These are phyloP conservation scores for Onthophagus sagittarius DNA, from an alignment of 2,888 invertebrate species.

Conservation along the genomic window DNA sequence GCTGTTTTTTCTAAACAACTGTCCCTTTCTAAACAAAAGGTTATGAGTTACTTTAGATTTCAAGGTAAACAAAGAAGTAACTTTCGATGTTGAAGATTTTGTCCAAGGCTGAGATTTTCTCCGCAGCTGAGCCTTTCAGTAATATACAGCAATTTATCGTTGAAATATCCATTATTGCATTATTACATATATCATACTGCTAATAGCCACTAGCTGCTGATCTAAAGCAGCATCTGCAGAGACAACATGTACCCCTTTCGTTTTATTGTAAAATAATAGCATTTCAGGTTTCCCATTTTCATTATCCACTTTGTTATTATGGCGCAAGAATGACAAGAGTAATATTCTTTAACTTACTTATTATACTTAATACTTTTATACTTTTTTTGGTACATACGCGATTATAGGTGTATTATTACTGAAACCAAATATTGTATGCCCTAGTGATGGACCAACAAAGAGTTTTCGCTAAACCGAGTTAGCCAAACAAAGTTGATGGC, in stretches of 20 bases:
- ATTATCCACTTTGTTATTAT: constrained; percentile 3
- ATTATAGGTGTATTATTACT: neutral
- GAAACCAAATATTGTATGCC: constrained; percentile 2
- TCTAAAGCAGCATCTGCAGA: constrained; percentile 4
- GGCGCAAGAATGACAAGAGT: constrained; percentile 6
- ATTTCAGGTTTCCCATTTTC: constrained; percentile 17
- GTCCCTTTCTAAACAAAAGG: no score
- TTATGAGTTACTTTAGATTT: no score
- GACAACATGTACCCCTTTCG: no score
- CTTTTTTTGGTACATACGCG: constrained; percentile 13
- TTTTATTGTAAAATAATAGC: constrained; percentile 12
- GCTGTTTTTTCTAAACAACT: no score
- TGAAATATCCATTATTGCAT: constrained; percentile 16
- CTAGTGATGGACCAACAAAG: no score
- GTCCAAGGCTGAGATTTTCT: no score
- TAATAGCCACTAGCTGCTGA: constrained; percentile 12
- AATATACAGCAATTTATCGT: constrained; percentile 12
- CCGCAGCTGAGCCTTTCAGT: neutral
- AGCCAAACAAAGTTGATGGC: no score
- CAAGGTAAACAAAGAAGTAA: no score
- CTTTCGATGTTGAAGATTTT: no score
- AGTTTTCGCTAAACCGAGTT: no score
- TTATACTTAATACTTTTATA: no score
- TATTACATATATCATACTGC: constrained; percentile 8
- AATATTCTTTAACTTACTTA: constrained; percentile 10